Conservation (phyloP, 2,888 invertebrate species). For the Patella caerulea region DNA sequence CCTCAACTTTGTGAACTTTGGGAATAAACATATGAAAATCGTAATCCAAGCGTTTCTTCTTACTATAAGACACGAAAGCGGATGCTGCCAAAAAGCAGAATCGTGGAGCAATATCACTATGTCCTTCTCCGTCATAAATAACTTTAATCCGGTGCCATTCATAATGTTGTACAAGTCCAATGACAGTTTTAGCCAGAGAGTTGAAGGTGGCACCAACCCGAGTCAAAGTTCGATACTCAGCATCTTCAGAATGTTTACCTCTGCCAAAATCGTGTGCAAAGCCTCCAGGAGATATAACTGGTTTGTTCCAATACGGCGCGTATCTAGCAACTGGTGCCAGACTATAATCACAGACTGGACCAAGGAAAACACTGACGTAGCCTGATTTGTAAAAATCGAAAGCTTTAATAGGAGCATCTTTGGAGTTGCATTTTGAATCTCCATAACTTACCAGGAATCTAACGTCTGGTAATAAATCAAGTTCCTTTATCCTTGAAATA, state of each 20-base stretch:
- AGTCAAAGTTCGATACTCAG: slow-evolving; percentile 49
- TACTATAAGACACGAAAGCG: slow-evolving; percentile 75
- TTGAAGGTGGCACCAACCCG: slow-evolving; percentile 57
- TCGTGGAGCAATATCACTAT: slow-evolving; percentile 78
- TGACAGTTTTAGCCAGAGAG: slow-evolving; percentile 38
- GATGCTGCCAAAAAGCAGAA: slow-evolving; percentile 86
- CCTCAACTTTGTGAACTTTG: slow-evolving; percentile 54
- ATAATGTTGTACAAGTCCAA: slow-evolving; percentile 33
- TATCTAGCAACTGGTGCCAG: slow-evolving; percentile 88
- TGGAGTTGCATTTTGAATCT: slow-evolving; percentile 43
- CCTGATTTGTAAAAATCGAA: slow-evolving; percentile 42
- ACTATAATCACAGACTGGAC: slow-evolving; percentile 70
- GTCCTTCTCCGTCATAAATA: slow-evolving; percentile 83
- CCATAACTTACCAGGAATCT: slow-evolving; percentile 31
- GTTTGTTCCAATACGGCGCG: slow-evolving; percentile 91
- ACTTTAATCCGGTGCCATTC: slow-evolving; percentile 73
- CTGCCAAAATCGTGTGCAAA: slow-evolving; percentile 55
- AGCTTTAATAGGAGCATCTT: slow-evolving; percentile 44
- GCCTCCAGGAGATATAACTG: slow-evolving; percentile 80
- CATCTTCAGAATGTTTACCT: slow-evolving; percentile 30
- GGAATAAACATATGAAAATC: slow-evolving; percentile 22
- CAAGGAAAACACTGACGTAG: slow-evolving; percentile 52
- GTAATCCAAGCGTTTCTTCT: slow-evolving; percentile 18
- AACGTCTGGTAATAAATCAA: slow-evolving; percentile 12
- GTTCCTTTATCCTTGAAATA: slow-evolving; percentile 10